These are phyloP conservation scores for Accipiter cooperii DNA, from an alignment of 2,113 vertebrate species.

Conservation along the genomic window DNA sequence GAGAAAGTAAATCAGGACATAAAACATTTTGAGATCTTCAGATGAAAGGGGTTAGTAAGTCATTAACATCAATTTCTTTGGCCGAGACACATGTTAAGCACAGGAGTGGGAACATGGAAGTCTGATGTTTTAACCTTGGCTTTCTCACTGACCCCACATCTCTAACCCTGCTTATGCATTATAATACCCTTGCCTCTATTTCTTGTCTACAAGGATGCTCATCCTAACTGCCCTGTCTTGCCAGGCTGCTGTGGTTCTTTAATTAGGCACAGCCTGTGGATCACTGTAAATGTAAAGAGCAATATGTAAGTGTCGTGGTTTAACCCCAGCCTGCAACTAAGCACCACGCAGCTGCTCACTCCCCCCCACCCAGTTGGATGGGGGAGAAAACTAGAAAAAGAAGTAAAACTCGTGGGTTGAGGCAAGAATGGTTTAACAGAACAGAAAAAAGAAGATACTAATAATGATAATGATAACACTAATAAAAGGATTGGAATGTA, in stretches of 20 bases:
- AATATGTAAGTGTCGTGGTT: background rate
- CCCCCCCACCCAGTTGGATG: no score
- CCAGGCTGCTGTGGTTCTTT: background rate
- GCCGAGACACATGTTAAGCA: background rate
- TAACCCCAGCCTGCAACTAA: no score
- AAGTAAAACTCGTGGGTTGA: no score
- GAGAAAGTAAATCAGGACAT: background rate
- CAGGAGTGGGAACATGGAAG: background rate
- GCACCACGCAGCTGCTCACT: no score
- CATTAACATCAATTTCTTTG: conserved; percentile 7
- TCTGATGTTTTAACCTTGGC: background rate
- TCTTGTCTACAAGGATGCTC: background rate
- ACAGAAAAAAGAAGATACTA: no score
- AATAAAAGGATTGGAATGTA: no score
- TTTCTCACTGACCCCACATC: background rate
- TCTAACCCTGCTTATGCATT: background rate
- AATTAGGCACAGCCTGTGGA: background rate
- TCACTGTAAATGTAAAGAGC: background rate
- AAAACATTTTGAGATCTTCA: conserved; percentile 17
- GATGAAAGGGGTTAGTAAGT: background rate
- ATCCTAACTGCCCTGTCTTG: background rate
- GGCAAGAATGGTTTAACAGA: no score
- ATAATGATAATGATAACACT: no score
- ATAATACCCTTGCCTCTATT: background rate
- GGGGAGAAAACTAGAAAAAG: no score